These are phyloP conservation scores for Blastobasis lacticolella DNA, from an alignment of 2,888 invertebrate species.

Conservation along the genomic window DNA sequence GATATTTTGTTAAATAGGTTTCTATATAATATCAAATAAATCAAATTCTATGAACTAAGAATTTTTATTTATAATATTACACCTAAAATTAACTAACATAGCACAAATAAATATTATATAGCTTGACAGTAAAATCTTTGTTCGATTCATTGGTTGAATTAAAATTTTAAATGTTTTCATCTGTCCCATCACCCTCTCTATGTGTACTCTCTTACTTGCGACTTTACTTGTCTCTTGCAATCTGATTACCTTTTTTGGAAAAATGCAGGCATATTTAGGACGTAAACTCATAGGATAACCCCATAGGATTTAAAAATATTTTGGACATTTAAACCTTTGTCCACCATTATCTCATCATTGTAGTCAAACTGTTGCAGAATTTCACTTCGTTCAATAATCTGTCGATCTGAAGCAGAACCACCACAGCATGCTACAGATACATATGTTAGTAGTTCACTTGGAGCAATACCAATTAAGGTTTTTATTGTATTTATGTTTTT, in stretches of 20 bases:
- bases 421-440: conserved; percentile 11
- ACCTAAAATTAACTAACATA: background rate
- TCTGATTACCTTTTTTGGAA: conserved; percentile 1
- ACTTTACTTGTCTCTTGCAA: background rate
- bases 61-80: conserved; percentile 1
- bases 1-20: background rate
- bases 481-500: conserved; percentile 16
- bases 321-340: conserved; percentile 7
- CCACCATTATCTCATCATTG: conserved; percentile 6
- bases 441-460: conserved; percentile 15
- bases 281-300: no score
- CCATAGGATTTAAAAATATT: conserved; percentile 5
- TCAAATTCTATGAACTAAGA: background rate
- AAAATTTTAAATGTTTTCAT: conserved; percentile 7
- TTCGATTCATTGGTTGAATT: no score
- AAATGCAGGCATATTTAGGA: conserved; percentile 1
- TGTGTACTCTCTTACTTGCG: conserved; percentile 5
- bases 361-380: background rate
- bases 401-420: conserved; percentile 5
- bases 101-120: conserved; percentile 4
- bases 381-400: conserved; percentile 6
- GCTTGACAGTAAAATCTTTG: conserved; percentile 1
- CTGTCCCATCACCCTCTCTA: conserved; percentile 2
- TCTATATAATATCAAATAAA: background rate
- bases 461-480: conserved; percentile 14